Percentiles rank a stretch among this genome's conserved stretches.
phyloP scores from a whole-genome alignment of 23 tunicate genomes.

The Styela clava region DNA sequence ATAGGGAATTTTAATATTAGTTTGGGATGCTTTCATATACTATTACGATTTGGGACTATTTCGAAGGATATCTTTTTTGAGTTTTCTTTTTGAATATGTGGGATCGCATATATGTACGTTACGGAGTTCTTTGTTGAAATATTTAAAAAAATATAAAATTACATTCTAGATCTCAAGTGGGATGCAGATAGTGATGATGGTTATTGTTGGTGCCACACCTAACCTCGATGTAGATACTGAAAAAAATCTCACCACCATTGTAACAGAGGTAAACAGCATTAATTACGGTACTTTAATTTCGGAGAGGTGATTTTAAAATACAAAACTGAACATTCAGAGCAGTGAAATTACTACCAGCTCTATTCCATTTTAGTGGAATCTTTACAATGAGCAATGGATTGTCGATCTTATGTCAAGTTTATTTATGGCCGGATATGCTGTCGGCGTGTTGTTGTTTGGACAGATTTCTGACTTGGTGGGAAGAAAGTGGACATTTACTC shows the following conservation, averaged over 20 bases:
- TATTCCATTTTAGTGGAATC: constrained; percentile 71
- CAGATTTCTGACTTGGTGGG: constrained; percentile 73
- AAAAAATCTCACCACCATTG: constrained; percentile 62
- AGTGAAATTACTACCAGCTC: too few species aligned
- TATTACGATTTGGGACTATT: too few species aligned
- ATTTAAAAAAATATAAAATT: too few species aligned
- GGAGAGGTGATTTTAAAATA: neutral
- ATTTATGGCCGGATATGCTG: constrained; percentile 71
- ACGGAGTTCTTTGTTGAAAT: too few species aligned
- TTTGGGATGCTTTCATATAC: too few species aligned
- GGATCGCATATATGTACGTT: too few species aligned
- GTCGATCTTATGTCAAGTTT: constrained; percentile 64
- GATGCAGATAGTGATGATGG: constrained; percentile 76
- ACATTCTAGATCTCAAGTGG: constrained; percentile 42
- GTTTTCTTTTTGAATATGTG: too few species aligned
- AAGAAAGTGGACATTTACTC: constrained; percentile 19
- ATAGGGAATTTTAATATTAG: too few species aligned
- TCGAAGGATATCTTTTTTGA: too few species aligned
- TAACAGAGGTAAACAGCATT: constrained; percentile 63
- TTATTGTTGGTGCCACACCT: constrained; percentile 75
- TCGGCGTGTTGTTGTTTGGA: constrained; percentile 58
- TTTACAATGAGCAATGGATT: constrained; percentile 47
- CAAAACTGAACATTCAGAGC: too few species aligned
- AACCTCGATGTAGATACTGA: constrained; percentile 25
- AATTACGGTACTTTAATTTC: neutral